Conservation (phyloP, 1,140 invertebrate genomes). For the Tyrophagus putrescentiae region DNA sequence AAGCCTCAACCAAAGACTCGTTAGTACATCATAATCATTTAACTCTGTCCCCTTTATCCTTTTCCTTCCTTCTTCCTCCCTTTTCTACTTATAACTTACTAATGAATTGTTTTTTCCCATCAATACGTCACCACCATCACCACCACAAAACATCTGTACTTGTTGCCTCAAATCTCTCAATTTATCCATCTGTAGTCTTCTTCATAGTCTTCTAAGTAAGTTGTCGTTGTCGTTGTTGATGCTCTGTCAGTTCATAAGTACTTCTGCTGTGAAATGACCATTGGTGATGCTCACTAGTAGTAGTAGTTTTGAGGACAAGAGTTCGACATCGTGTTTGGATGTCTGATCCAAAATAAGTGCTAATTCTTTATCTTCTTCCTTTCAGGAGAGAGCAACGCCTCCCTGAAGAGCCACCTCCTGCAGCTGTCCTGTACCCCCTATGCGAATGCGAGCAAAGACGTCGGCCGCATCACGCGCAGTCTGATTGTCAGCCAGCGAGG, state of each 20-base stretch:
- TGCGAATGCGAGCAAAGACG: neutral
- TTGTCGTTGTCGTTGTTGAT: neutral
- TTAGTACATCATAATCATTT: too few relatives aligned
- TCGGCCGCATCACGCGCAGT: neutral
- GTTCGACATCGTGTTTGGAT: neutral
- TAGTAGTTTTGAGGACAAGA: too few relatives aligned
- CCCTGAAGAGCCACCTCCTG: neutral
- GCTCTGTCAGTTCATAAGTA: neutral
- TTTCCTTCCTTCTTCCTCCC: neutral
- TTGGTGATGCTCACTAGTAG: too few relatives aligned
- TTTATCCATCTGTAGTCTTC: neutral
- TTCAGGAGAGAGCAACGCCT: neutral
- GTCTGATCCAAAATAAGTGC: neutral
- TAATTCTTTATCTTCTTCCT: neutral
- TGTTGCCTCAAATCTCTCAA: constrained; percentile 1
- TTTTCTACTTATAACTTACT: neutral
- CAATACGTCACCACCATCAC: neutral
- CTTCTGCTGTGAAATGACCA: too few relatives aligned
- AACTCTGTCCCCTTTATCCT: neutral
- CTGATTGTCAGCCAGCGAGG: neutral
- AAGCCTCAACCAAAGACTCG: too few relatives aligned
- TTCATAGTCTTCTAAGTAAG: constrained; percentile 9
- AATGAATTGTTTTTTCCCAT: neutral
- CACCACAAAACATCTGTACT: neutral
- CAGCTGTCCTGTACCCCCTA: constrained; percentile 14